A percentile compares a stretch with the other conserved stretches of the same genome.
Conservation (phyloP, 2,888 invertebrate genomes). For the Harpalus rubripes region DNA sequence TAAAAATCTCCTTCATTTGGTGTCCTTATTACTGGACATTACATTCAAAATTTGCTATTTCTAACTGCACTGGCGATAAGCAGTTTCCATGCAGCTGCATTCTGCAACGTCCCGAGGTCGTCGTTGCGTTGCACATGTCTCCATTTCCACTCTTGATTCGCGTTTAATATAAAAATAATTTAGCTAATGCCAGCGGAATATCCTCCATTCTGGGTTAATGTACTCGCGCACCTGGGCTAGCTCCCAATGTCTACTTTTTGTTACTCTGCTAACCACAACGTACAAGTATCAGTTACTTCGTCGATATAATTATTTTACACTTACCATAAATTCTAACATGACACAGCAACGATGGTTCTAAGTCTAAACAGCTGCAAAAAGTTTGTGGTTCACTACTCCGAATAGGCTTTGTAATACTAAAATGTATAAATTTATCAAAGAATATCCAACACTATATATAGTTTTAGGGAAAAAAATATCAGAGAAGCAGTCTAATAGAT, state of each 20-base stretch:
- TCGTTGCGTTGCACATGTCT: slow-evolving; percentile 44
- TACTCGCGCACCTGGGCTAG: slow-evolving; percentile 23
- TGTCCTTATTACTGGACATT: too few relatives aligned
- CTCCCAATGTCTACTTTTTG: slow-evolving; percentile 1
- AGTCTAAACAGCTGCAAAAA: neutral
- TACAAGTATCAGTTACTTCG: neutral
- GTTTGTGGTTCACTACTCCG: neutral
- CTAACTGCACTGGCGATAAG: too few relatives aligned
- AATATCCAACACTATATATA: too few relatives aligned
- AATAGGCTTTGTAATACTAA: too few relatives aligned
- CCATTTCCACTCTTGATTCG: slow-evolving; percentile 45
- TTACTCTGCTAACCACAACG: neutral
- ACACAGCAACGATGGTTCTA: neutral
- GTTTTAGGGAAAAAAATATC: too few relatives aligned
- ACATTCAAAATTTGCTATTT: too few relatives aligned
- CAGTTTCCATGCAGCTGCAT: too few relatives aligned
- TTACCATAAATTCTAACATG: neutral
- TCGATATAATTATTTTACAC: slow-evolving; percentile 8
- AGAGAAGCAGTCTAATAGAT: too few relatives aligned
- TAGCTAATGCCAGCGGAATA: slow-evolving; percentile 18
- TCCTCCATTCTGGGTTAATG: slow-evolving; percentile 26
- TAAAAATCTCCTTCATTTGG: too few relatives aligned
- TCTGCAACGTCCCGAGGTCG: neutral
- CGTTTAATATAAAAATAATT: slow-evolving; percentile 58
- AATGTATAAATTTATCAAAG: too few relatives aligned